These are phyloP conservation scores for Mastomys coucha DNA, from an alignment of 2,113 vertebrate genomes.

Conservation along the genomic window DNA sequence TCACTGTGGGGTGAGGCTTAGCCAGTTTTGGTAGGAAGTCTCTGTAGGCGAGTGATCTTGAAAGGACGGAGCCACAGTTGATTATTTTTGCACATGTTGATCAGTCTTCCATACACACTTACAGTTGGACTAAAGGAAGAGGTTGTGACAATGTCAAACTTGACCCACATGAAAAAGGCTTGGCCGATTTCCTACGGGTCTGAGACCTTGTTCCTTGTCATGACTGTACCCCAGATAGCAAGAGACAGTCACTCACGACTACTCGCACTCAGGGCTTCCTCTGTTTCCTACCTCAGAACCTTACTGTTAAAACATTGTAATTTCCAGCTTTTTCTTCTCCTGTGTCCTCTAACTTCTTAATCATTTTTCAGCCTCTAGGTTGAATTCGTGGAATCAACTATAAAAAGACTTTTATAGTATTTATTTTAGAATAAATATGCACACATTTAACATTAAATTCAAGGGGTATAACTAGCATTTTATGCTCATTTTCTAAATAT, in stretches of 20 bases:
- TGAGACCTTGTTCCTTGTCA: not conserved
- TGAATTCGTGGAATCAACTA: not conserved
- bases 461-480: not conserved
- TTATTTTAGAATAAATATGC: not conserved
- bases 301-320: not conserved
- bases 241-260: not conserved
- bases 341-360: not conserved
- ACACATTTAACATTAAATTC: not conserved
- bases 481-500: not conserved
- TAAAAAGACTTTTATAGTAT: not conserved
- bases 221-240: not conserved
- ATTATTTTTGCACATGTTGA: not conserved
- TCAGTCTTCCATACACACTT: not conserved
- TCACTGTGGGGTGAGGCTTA: not conserved
- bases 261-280: not conserved
- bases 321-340: not conserved
- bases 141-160: not conserved
- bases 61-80: not conserved
- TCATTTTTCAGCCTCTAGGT: not conserved
- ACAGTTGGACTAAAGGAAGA: no score
- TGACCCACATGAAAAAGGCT: not conserved
- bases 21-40: not conserved
- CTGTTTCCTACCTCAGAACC: no score
- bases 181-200: not conserved
- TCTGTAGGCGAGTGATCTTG: not conserved